Base-by-base conservation (phyloP, 2,113 vertebrate species). In the Columba janthina region DNA sequence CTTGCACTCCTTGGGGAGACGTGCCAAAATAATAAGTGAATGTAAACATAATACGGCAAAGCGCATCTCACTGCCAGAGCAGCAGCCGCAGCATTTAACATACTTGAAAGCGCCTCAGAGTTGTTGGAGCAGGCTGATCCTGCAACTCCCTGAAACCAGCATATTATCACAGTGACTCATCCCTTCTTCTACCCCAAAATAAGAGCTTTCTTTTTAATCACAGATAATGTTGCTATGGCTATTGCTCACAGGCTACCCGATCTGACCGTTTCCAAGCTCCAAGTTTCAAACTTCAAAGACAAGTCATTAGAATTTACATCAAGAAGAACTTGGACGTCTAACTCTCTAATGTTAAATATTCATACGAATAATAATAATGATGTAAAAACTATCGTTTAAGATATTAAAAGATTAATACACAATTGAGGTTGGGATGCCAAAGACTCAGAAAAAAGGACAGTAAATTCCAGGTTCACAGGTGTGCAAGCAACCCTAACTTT, bases 1-100 rank as follows among this genome's bases (percentile, higher is more conserved):
- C 94, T 75, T 90, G 93, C 65, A 53, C 46, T 89, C 79, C 19
- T 85, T 14, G 1, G 57, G 61, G 85, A 89, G 64, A 89, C 4
- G 36, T 70, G 94, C 96, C 93, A 96, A 94, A 92, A 89, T 67
- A 94, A 70, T 89, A 89, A 95, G 83, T 9, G 90, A 96, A 75
- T 32, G 80, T 58, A 86, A 97, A 95, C 92, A 90, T 75, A 92
- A 65, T 61, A 57, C 32, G 1, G 85, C 85, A 90, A 96, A 88
- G 83, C 2, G 31, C 69, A 94, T 88, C 83, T 38, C 12, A 3
- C 53, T 87, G 96, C 90, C 88, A 93, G 90, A 92, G 94, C 36
- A 85, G 90, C 85, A 93, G 94, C 85, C 29, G 0, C 72, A 86
- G 79, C 76, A 31, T 60, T 92, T 64, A 57, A 84, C 6, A 57